phyloP scores from a whole-genome alignment of 2,113 vertebrate genomes.

The Bos javanicus region DNA sequence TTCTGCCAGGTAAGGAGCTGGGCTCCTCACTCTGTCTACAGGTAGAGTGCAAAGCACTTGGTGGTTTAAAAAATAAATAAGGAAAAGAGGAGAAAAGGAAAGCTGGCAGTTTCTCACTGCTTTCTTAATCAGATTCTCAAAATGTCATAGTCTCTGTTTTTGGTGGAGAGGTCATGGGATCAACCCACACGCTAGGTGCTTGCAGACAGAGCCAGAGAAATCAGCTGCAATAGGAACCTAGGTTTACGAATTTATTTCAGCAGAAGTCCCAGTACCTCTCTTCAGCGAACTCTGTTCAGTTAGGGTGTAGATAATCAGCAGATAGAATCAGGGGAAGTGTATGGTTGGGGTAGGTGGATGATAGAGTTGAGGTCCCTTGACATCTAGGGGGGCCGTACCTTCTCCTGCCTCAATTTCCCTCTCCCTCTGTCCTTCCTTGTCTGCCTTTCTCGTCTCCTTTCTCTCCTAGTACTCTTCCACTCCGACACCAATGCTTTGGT shows the following conservation, averaged over 20 bases:
- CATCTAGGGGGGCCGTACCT: background rate
- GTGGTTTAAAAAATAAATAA: background rate
- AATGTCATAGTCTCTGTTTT: background rate
- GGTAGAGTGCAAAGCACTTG: background rate
- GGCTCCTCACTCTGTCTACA: background rate
- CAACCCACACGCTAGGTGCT: background rate
- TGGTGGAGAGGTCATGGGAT: background rate
- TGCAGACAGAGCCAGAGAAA: background rate
- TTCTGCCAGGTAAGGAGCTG: background rate
- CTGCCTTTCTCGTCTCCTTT: background rate
- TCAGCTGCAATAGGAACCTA: background rate
- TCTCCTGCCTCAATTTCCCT: background rate
- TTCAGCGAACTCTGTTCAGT: background rate
- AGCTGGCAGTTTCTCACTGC: background rate
- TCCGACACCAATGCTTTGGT: slow-evolving; percentile 9
- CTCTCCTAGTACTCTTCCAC: background rate
- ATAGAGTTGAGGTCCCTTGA: background rate
- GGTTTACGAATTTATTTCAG: background rate
- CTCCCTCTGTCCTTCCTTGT: background rate
- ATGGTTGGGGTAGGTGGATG: background rate
- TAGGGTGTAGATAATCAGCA: background rate
- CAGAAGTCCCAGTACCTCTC: background rate
- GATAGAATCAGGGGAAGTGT: background rate
- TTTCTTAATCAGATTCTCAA: background rate
- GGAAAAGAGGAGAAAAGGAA: background rate